phyloP scores from a whole-genome alignment of 1,140 invertebrate species.

The Watersipora subatra region DNA sequence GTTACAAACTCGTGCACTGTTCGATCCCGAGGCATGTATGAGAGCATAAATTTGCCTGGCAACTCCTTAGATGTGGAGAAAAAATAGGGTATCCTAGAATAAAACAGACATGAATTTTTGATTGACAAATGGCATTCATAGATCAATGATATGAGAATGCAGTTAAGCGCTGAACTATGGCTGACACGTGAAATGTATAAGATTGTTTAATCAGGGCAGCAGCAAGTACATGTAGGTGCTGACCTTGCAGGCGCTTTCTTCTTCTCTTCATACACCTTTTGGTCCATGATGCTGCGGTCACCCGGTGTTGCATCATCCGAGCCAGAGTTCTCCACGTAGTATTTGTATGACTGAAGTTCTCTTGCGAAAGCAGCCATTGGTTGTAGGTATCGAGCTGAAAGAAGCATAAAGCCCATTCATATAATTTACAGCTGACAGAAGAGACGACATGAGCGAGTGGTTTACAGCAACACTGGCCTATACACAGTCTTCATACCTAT shows the following conservation, averaged over 20 bases:
- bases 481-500: no score
- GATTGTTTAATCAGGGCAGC: not conserved
- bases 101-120: no score
- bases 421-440: no score
- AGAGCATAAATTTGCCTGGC: conserved; percentile 87
- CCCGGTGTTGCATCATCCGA: no score
- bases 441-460: no score
- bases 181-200: no score
- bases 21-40: conserved; percentile 72
- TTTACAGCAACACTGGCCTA: no score
- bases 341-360: conserved; percentile 81
- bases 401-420: no score
- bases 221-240: not conserved
- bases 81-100: conserved; percentile 37
- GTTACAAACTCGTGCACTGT: conserved; percentile 81
- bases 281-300: conserved; percentile 63
- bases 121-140: not conserved
- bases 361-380: conserved; percentile 85
- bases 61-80: conserved; percentile 50
- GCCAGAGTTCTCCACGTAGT: conserved; percentile 59
- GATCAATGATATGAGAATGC: no score
- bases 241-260: conserved; percentile 28
- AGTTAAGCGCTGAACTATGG: no score
- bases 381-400: conserved; percentile 81
- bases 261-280: conserved; percentile 51